A percentile compares a stretch with the other conserved stretches of the same genome.
phyloP scores from a whole-genome alignment of 2,797 vertebrate genomes.

The Centropyge bicolor region DNA sequence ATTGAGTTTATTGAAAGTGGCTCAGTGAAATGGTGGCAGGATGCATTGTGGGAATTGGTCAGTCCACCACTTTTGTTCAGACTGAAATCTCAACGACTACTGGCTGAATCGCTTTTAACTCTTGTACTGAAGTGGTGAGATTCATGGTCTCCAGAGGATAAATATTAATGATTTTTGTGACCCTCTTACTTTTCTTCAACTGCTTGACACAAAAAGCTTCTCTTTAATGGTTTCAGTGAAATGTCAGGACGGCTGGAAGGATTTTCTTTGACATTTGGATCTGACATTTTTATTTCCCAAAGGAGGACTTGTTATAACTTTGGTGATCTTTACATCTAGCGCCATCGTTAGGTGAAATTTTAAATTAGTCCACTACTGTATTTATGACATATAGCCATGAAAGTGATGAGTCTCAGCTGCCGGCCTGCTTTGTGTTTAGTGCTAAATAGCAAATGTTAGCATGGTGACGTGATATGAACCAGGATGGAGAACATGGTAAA shows the following conservation, averaged over 20 bases:
- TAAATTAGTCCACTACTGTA: not conserved
- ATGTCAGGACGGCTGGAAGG: not conserved
- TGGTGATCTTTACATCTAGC: not conserved
- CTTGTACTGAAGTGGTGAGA: not conserved
- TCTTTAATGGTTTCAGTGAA: slow-evolving; percentile 1
- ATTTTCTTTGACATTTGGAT: slow-evolving; percentile 2
- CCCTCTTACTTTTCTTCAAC: not conserved
- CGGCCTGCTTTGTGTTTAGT: not conserved
- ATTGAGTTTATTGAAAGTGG: not conserved
- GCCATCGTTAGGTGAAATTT: not conserved
- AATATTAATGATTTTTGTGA: not conserved
- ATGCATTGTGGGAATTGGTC: not conserved
- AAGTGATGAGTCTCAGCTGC: not conserved
- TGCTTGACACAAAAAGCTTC: not conserved
- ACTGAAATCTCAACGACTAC: not conserved
- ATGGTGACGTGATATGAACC: not conserved
- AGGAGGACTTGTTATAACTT: not conserved
- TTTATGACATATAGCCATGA: not conserved
- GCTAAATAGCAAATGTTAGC: not conserved
- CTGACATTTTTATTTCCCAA: not conserved
- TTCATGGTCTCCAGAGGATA: not conserved
- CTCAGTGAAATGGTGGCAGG: not conserved
- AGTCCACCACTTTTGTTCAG: not conserved
- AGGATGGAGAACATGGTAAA: not conserved
- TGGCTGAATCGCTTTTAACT: not conserved